Conservation (phyloP, 2,888 invertebrate species). For the Bellardia pandia region DNA sequence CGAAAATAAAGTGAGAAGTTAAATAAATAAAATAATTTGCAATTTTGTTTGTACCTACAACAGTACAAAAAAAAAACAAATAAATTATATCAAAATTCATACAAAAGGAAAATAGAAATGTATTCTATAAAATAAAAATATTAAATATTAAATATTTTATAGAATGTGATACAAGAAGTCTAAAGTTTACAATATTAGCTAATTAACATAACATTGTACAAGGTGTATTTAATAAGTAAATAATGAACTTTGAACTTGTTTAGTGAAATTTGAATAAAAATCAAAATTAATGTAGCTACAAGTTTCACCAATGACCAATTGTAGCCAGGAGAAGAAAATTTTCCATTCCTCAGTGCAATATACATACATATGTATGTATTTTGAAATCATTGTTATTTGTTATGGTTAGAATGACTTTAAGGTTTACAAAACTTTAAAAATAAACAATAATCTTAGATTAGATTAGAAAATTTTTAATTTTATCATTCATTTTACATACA, state of each 20-base stretch:
- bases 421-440: neutral
- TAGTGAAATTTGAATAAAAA: neutral
- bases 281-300: neutral
- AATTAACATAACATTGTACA: conserved; percentile 3
- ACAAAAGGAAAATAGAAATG: neutral
- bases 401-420: neutral
- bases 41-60: conserved; percentile 39
- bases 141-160: too few relatives aligned
- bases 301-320: neutral
- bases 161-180: neutral
- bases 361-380: too few relatives aligned
- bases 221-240: conserved; percentile 5
- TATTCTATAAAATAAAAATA: too few relatives aligned
- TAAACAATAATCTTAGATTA: conserved; percentile 32
- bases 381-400: neutral
- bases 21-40: neutral
- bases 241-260: conserved; percentile 60
- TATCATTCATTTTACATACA: neutral
- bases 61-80: neutral
- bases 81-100: neutral
- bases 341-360: neutral
- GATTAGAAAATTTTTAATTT: conserved; percentile 28
- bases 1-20: conserved; percentile 23
- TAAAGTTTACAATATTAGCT: conserved; percentile 41
- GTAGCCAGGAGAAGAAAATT: neutral